Evolutionary conservation across 2,888 invertebrate genomes (phyloP), one percentile per base, ranked within the genome.

Genomic region (Tenthredo livida): DNA sequence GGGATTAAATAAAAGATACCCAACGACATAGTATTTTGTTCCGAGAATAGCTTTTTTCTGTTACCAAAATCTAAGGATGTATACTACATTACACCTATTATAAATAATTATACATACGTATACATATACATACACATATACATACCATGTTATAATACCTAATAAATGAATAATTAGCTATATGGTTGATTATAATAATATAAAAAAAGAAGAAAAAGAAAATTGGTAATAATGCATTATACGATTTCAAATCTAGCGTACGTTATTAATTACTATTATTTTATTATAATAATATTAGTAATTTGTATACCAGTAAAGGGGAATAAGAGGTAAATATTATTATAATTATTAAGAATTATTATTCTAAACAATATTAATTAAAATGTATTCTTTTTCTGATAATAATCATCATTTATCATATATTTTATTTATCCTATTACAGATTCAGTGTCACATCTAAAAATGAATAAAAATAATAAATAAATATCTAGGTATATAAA

Each of bases 351-450:
- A 29, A 50, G 54, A 78, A 54, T 58, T n/a, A 77, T 47, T 29
- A 47, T 80, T 37, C 50, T 77, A 21, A 17, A 17, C 33, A 37
- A 21, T 33, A 25, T 54, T 40, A 10, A 58, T 61, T 78, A n/a
- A 58, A 80, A 80, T 61, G 40, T 80, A 80, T 80, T 61, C 80
- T 80, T 80, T 80, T 80, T 40, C 50, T 77, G 25, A 25, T 77
- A 40, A 54, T 54, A n/a, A 54, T 54, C n/a, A n/a, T 54, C 50
- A 50, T 50, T 50, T 50, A 17, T 29, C 33, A 54, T 54, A 54
- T 7, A 54, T 54, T 54, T 54, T 54, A 54, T 54, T n/a, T n/a
- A 7, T 54, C 54, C 54, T 54, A n/a, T 54, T 54, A n/a, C n/a
- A 54, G 54, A 54, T 6, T 54, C 54, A n/a, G n/a, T 6, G 54